Base-by-base conservation (phyloP, 2,888 invertebrate species). In the Pseudococcus jackbeardsleyi region DNA sequence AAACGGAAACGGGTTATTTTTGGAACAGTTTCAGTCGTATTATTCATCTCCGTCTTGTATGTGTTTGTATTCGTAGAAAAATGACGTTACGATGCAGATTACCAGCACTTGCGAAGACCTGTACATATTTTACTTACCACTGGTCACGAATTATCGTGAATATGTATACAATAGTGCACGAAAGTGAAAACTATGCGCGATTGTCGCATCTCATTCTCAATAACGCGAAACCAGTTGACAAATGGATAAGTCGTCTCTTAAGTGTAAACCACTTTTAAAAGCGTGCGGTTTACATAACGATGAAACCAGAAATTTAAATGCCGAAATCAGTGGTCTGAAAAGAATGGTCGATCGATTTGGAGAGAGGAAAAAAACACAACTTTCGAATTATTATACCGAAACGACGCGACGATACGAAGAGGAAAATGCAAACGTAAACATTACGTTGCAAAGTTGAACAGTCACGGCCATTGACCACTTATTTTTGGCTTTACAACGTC, bases 241-340 rank as follows among this genome's bases (percentile, higher is more conserved):
- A 72, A 33, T 72, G 72, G 72, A 72, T 72, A 15, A 33, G 15
- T 33, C 15, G 72, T 33, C 72, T 33, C 4, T 33, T 33, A 22
- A 59, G 64, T 64, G 15, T 15, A 72, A 72, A 72, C 33, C 33
- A 33, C 33, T 72, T 72, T 72, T 68, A 72, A 33, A 72, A 72
- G 15, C 12, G 72, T 72, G 72, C 19, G 72, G 72, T 72, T 72
- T 72, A 72, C 72, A 72, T 72, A 72, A 72, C 72, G 72, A 72
- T 9, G 72, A 72, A 72, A 72, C 72, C 72, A 72, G 72, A 72
- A 72, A 72, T 72, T 72, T 72, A 72, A 72, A 72, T 72, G 72
- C 72, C 33, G 72, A 72, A 72, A 17, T 72, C 72, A 72, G 72
- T 72, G 72, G 72, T 72, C 33, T 72, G 72, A 72, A 72, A 72